Base-by-base conservation (phyloP, 2,113 vertebrate genomes). In the Callionymus lyra region DNA sequence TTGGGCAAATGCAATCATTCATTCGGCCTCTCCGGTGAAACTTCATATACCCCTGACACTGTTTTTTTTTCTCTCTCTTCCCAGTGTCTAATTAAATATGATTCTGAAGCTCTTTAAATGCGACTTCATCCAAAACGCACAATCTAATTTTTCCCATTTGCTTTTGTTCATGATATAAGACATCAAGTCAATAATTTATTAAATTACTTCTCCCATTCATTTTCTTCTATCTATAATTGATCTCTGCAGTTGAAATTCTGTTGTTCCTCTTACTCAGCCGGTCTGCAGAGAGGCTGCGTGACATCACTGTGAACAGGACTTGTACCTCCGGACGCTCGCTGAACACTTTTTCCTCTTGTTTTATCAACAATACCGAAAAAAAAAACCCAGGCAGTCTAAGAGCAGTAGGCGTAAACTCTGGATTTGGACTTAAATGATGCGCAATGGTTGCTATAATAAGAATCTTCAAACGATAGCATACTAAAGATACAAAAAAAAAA, bases 141-240 rank as follows among this genome's bases (percentile, higher is more conserved):
- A 83, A 86, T 88, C 82, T 79, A 82, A 83, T 82, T 85, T 84
- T 86, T 83, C n/a, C n/a, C 79, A 82, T 81, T 85, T 82, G 77
- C 81, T 83, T 85, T 82, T 82, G 74, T 75, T 78, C 77, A 84
- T 82, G 82, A 86, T 86, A 86, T 84, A 86, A 80, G 77, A 82
- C 83, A 85, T 86, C 82, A 86, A 85, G 81, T 85, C 79, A 83
- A 79, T 84, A 86, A 86, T 86, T 82, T 84, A 88, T 86, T 86
- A 82, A 86, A 88, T 85, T 86, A 85, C 82, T 82, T 80, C 80
- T 61, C 81, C 76, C 77, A 84, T 86, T 86, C 81, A 85, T 88
- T 88, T 86, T 72, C 78, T 68, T 77, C 79, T 88, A 88, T 88
- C 86, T 88, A 88, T 86, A 88, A 88, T 86, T 88, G 86, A 88